A percentile compares a stretch with the other conserved stretches of the same genome.
Conservation (phyloP, 2,797 vertebrate species). For the Peromyscus attwateri region DNA sequence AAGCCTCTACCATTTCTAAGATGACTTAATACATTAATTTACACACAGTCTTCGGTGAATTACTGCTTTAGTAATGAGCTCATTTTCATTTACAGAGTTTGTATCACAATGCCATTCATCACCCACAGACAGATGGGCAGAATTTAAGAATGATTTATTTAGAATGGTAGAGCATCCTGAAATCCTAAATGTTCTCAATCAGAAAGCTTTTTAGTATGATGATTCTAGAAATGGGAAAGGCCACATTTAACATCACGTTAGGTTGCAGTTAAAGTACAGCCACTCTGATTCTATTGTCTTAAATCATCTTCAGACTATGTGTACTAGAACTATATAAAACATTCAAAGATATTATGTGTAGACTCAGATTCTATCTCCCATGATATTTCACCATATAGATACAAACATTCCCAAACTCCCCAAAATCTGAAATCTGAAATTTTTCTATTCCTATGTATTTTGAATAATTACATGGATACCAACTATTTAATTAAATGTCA, state of each 20-base stretch:
- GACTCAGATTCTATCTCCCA: no score
- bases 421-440: neutral
- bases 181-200: neutral
- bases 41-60: neutral
- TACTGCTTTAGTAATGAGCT: neutral
- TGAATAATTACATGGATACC: neutral
- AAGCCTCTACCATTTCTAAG: neutral
- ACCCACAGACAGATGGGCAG: neutral
- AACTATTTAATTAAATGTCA: neutral
- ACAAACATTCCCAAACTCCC: neutral
- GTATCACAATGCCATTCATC: neutral
- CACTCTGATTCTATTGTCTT: neutral
- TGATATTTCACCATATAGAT: neutral
- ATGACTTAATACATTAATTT: neutral
- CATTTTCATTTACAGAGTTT: neutral
- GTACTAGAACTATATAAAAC: neutral
- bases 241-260: neutral
- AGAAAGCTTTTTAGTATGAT: neutral
- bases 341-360: neutral
- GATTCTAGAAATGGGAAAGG: neutral
- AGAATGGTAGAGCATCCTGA: neutral
- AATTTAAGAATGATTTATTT: neutral
- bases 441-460: neutral
- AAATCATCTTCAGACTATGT: neutral
- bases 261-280: neutral